Evolutionary conservation across 2,888 invertebrate species (phyloP).

Genomic region (Rhagonycha fulva): DNA sequence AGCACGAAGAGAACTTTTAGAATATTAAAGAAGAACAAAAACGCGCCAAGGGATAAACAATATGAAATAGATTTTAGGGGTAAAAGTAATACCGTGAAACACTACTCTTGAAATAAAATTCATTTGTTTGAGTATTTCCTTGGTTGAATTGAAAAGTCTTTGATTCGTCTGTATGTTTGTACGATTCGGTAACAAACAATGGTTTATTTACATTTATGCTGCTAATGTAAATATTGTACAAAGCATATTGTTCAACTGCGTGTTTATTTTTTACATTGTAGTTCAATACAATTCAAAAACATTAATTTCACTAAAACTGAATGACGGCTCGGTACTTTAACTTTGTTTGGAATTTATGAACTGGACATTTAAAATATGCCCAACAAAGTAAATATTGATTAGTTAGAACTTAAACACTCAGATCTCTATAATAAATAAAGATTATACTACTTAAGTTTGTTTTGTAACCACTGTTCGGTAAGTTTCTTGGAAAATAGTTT

Average conservation of each 20-base stretch:
- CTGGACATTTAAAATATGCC: background rate
- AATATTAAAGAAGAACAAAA: conserved; percentile 39
- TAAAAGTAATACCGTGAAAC: conserved; percentile 14
- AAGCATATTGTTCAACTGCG: background rate
- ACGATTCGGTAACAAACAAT: background rate
- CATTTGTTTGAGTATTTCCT: background rate
- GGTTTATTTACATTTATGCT: background rate
- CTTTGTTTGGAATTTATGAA: background rate
- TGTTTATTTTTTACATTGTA: background rate
- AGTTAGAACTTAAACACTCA: background rate
- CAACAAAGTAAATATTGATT: background rate
- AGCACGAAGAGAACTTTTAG: conserved; percentile 31
- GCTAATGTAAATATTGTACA: background rate
- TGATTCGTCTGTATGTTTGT: background rate
- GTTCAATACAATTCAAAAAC: background rate
- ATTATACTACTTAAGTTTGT: background rate
- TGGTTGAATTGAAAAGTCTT: background rate
- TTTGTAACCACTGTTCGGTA: background rate
- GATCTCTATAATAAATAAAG: too few species aligned
- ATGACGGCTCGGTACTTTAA: background rate
- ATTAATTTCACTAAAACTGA: background rate
- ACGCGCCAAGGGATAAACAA: conserved; percentile 39
- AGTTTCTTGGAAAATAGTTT: too few species aligned
- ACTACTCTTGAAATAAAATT: background rate
- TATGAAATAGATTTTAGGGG: conserved; percentile 36